Conservation (phyloP, 2,888 invertebrate genomes). For the Pogonocherus hispidulus region DNA sequence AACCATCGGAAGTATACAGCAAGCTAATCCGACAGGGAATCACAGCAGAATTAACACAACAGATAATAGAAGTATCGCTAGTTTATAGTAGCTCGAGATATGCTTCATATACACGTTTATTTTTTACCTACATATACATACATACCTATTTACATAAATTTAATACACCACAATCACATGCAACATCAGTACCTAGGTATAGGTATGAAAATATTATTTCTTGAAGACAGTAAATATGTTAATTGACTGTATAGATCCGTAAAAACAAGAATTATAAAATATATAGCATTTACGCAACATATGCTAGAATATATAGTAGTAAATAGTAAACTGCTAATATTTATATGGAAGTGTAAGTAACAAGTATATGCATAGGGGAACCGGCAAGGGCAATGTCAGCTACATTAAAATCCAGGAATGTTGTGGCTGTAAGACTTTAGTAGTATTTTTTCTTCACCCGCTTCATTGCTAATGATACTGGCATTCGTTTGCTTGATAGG, state of each 20-base stretch:
- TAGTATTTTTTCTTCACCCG: too few relatives aligned
- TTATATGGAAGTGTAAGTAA: too few relatives aligned
- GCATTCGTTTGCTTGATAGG: too few relatives aligned
- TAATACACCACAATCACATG: conserved; percentile 27
- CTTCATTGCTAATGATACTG: too few relatives aligned
- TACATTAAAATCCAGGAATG: too few relatives aligned
- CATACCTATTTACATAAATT: conserved; percentile 27
- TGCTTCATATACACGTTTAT: conserved; percentile 15
- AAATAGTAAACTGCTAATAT: too few relatives aligned
- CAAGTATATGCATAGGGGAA: too few relatives aligned
- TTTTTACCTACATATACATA: conserved; percentile 17
- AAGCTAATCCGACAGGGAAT: conserved; percentile 62
- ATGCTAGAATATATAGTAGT: conserved; percentile 17
- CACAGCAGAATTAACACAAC: conserved; percentile 61
- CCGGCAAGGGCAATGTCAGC: too few relatives aligned
- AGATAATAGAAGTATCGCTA: conserved; percentile 43
- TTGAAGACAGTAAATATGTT: conserved; percentile 18
- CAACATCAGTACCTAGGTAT: conserved; percentile 12
- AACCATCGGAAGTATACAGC: conserved; percentile 64
- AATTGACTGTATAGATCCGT: conserved; percentile 27
- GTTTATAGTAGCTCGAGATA: conserved; percentile 24
- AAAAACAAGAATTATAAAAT: conserved; percentile 18
- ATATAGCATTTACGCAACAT: conserved; percentile 9
- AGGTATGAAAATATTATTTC: conserved; percentile 26
- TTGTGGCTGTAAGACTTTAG: too few relatives aligned